Conservation (phyloP, 2,888 invertebrate species). For the Drepana falcataria region DNA sequence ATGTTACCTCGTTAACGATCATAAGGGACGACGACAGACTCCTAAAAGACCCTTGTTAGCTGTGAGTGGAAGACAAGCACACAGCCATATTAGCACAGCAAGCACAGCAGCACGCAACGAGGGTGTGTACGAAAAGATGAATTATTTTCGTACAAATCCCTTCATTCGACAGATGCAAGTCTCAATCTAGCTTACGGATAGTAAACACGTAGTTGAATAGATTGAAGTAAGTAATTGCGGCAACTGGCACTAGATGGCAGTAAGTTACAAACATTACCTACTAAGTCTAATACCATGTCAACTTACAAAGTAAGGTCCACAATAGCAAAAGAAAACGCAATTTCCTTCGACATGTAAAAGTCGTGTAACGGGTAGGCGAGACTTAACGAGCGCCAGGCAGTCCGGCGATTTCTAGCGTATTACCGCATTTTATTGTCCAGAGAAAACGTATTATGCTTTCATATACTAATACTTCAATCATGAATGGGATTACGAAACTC, state of each 20-base stretch:
- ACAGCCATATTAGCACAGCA: no score
- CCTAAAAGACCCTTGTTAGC: no score
- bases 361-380: neutral
- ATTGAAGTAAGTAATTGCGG: no score
- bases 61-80: no score
- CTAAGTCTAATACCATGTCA: neutral
- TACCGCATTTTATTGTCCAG: neutral
- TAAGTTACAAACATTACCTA: neutral
- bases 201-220: no score
- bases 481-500: neutral
- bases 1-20: no score
- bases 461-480: neutral
- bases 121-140: no score
- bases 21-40: no score
- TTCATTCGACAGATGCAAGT: no score
- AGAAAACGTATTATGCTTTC: constrained; percentile 2
- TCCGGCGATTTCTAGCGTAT: constrained; percentile 3
- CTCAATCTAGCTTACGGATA: no score
- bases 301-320: neutral
- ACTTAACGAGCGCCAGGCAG: neutral
- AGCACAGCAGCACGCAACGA: no score
- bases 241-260: neutral
- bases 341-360: constrained; percentile 1
- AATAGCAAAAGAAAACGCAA: neutral
- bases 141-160: no score